Evolutionary conservation across 2,888 invertebrate species (phyloP).

Genomic region (Drosophila anceps): DNA sequence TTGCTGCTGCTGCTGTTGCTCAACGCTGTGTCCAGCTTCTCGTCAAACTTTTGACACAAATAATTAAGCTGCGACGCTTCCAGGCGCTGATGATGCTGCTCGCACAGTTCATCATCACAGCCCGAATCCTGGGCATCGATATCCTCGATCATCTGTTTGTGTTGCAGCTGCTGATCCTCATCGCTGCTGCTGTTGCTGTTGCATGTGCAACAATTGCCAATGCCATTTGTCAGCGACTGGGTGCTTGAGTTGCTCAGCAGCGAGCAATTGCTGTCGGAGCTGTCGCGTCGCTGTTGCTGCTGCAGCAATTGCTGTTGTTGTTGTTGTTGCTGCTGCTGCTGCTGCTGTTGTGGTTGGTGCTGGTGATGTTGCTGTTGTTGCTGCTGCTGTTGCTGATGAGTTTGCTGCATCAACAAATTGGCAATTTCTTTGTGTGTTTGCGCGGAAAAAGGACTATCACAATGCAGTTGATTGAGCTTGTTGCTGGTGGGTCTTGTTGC

Average conservation of each 20-base stretch:
- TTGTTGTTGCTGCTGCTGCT: conserved; percentile 51
- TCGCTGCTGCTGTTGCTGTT: conserved; percentile 44
- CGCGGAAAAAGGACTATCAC: conserved; percentile 78
- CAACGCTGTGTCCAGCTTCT: conserved; percentile 83
- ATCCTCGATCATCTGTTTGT: conserved; percentile 68
- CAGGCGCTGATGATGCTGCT: conserved; percentile 76
- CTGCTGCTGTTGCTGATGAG: conserved; percentile 64
- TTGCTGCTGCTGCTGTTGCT: conserved; percentile 59
- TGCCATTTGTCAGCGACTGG: conserved; percentile 66
- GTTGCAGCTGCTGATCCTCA: conserved; percentile 43
- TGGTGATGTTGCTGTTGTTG: conserved; percentile 63
- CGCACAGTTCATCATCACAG: conserved; percentile 83
- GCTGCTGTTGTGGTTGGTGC: conserved; percentile 62
- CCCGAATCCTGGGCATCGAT: conserved; percentile 83
- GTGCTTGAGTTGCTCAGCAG: conserved; percentile 84
- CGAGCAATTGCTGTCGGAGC: conserved; percentile 85
- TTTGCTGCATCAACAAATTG: conserved; percentile 74
- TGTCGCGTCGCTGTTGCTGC: conserved; percentile 82
- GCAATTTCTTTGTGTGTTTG: conserved; percentile 78
- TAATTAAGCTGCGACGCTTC: conserved; percentile 82
- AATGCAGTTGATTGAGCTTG: conserved; percentile 74
- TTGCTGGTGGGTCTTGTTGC: conserved; percentile 48
- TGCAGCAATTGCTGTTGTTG: conserved; percentile 53
- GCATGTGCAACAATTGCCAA: conserved; percentile 80
- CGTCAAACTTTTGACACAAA: conserved; percentile 85